phyloP scores from a whole-genome alignment of 1,140 invertebrate genomes.

The Drosophila lini region DNA sequence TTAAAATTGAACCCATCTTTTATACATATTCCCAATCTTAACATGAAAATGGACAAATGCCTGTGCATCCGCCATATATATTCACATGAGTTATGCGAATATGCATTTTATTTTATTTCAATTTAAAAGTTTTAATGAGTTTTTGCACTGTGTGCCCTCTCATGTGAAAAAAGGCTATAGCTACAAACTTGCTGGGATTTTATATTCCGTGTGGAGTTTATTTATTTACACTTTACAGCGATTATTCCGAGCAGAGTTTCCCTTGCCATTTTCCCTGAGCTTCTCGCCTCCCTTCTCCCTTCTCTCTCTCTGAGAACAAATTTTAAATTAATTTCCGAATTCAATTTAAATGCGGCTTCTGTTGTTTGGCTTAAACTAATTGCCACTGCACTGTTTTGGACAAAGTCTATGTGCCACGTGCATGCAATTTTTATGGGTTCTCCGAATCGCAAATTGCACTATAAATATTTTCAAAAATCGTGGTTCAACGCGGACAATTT shows the following conservation, averaged over 20 bases:
- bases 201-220: constrained; percentile 56
- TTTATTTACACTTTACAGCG: constrained; percentile 57
- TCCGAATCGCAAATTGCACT: constrained; percentile 47
- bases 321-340: constrained; percentile 70
- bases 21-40: not conserved
- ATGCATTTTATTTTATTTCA: constrained; percentile 77
- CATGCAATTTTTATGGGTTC: constrained; percentile 29
- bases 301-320: constrained; percentile 29
- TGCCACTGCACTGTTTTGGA: constrained; percentile 6
- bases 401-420: constrained; percentile 18
- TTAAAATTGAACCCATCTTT: not conserved
- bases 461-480: constrained; percentile 44
- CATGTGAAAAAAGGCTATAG: constrained; percentile 17
- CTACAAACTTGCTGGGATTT: constrained; percentile 46
- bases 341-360: constrained; percentile 57
- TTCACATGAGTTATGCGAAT: constrained; percentile 29
- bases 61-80: not conserved
- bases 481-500: constrained; percentile 1
- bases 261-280: constrained; percentile 6
- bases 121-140: constrained; percentile 81
- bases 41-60: not conserved
- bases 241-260: constrained; percentile 28
- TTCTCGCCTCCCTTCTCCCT: constrained; percentile 3
- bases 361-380: constrained; percentile 49
- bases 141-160: constrained; percentile 50